Base-by-base conservation (phyloP, 2,797 vertebrate species). In the Argentina silus region DNA sequence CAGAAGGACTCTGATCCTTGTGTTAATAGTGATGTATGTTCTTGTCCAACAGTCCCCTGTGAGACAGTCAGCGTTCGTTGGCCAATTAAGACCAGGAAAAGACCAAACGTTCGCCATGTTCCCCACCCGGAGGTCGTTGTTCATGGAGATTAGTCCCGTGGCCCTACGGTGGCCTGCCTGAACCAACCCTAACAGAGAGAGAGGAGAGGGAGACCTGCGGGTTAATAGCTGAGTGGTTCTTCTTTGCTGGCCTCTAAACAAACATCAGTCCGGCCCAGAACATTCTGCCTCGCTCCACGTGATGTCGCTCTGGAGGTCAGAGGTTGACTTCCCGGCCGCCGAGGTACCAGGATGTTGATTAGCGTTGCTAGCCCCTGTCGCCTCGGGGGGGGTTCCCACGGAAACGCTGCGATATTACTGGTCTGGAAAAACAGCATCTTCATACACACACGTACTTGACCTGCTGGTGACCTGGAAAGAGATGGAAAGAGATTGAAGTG, bases 181-280 rank as follows among this genome's bases (percentile, higher is more conserved):
- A 42, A 75, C 19, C 53, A 65, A 72, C 51, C 9, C 55, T 56
- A 57, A 17, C 45, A 19, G 1, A 21, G 63, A 50, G 65, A 53
- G 69, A 67, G 66, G 51, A 60, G 72, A 72, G 21, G 45, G 68
- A 42, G 51, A 74, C 73, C 57, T 61, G 0, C 61, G 68, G 76
- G 76, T 81, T 81, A 80, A 75, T 73, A 71, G 60, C 55, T 36
- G 1, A 2, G 27, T 4, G 27, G 2, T 27, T 42, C 53, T 71
- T 53, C 7, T 27, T 6, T 76, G 21, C 50, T 19, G 47, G 63
- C 63, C 64, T 78, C 17, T 43, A 44, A 44, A 74, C 23, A 55
- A 67, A 55, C 64, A 56, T 68, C 63, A 79, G 73, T 79, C 77
- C 82, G 51, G 69, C 50, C 72, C 11, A 3, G 65, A 76, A 72